These are phyloP conservation scores for Morpho achilles DNA, from an alignment of 2,888 invertebrate species.

Conservation along the genomic window DNA sequence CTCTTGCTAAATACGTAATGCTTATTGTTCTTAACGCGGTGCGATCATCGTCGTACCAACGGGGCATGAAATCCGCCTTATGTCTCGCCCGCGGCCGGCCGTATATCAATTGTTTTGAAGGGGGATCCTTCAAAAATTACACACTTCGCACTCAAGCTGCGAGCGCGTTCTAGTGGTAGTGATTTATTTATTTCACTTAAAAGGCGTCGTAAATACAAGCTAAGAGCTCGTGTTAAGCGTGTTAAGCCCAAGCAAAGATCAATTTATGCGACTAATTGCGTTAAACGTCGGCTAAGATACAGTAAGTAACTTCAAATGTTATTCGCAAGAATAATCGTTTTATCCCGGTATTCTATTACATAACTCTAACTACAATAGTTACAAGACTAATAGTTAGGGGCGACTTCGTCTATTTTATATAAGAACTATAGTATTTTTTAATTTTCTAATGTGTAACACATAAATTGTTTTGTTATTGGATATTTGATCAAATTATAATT, in stretches of 20 bases:
- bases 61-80: constrained; percentile 32
- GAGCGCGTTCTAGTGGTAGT: constrained; percentile 40
- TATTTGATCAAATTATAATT: too few relatives aligned
- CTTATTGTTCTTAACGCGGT: constrained; percentile 15
- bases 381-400: too few relatives aligned
- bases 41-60: constrained; percentile 26
- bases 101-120: constrained; percentile 52
- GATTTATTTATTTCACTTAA: constrained; percentile 73
- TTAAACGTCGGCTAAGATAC: constrained; percentile 18
- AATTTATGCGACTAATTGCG: constrained; percentile 25
- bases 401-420: too few relatives aligned
- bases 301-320: constrained; percentile 7
- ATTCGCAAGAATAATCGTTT: neutral
- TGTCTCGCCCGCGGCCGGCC: constrained; percentile 39
- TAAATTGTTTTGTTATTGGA: too few relatives aligned
- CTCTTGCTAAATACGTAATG: constrained; percentile 15
- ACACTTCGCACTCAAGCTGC: constrained; percentile 39
- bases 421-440: too few relatives aligned
- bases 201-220: constrained; percentile 51
- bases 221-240: constrained; percentile 18
- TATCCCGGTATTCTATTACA: neutral
- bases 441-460: too few relatives aligned
- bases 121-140: constrained; percentile 58
- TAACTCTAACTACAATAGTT: too few relatives aligned
- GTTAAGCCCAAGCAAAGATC: constrained; percentile 19